Base-by-base conservation (phyloP, 2,113 vertebrate species). In the Vanacampus margaritifer region DNA sequence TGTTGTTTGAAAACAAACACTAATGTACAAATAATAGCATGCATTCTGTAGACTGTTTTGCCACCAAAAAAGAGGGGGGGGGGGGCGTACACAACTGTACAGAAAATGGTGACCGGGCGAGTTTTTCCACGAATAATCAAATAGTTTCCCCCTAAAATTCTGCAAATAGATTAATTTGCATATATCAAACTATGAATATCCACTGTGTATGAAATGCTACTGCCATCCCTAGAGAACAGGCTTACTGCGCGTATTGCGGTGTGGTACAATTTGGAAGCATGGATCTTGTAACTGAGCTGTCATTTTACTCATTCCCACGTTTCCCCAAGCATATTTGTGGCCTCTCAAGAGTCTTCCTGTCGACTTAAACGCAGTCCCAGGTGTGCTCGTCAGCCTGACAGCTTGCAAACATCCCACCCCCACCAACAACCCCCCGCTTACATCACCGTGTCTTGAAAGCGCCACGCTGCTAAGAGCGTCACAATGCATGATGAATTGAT, bases 301-400 rank as follows among this genome's bases (percentile, higher is more conserved):
- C 68, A 64, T 73, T 70, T 78, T 72, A 69, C 57, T 72, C 66
- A 60, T 74, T 64, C 66, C 58, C 65, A 65, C 67, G 1, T 57
- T 76, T 61, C 72, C 75, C 58, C 67, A 35, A 71, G 76, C 65
- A 60, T 69, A 53, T 83, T 80, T 78, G 72, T 69, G 62, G 66
- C 74, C 75, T 85, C 77, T 16, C 78, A 73, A 76, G 82, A 84
- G 67, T 79, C 79, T 76, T 84, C 84, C 77, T 83, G 83, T 84
- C 79, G 50, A 68, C 83, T 88, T 82, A 84, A 79, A 79, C 63
- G 68, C 71, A 72, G 71, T 80, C 86, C 78, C 80, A 69, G 69
- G 63, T 36, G 68, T 74, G 69, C 65, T 21, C 66, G 76, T 74
- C 74, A 76, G 78, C 73, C 76, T 85, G 85, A 82, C 82, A 81